Percentiles rank a stretch among this genome's conserved stretches.
phyloP scores from a whole-genome alignment of 2,797 vertebrate genomes.

The Enteromius unitaeniatus region DNA sequence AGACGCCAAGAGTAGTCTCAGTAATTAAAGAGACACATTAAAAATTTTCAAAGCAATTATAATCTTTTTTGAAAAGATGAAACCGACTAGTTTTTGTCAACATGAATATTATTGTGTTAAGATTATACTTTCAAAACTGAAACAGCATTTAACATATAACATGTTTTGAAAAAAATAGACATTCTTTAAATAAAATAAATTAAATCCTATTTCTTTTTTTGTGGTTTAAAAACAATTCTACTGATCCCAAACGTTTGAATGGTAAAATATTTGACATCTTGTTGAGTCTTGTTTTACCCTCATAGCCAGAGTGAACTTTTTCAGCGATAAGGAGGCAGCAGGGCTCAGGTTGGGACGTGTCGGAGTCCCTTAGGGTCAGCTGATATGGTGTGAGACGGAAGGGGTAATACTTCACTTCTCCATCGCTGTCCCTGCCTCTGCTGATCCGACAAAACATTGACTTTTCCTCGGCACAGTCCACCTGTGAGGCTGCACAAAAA shows the following conservation, averaged over 20 bases:
- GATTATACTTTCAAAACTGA: neutral
- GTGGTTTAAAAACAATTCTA: neutral
- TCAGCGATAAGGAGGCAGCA: constrained; percentile 81
- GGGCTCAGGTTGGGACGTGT: constrained; percentile 70
- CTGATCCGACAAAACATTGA: constrained; percentile 85
- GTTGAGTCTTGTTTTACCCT: constrained; percentile 71
- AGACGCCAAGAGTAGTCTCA: neutral
- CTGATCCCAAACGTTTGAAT: neutral
- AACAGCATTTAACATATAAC: too few relatives aligned
- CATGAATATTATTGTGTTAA: neutral
- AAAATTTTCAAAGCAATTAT: neutral
- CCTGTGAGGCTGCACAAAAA: constrained; percentile 62
- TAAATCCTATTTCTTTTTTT: too few relatives aligned
- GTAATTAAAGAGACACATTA: neutral
- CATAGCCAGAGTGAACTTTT: constrained; percentile 83
- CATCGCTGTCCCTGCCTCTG: constrained; percentile 67
- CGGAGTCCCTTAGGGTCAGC: constrained; percentile 68
- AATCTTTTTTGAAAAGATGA: neutral
- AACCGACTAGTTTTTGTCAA: neutral
- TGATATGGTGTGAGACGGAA: constrained; percentile 79
- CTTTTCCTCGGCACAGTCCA: constrained; percentile 76
- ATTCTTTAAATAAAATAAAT: too few relatives aligned
- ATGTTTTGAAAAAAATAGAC: too few relatives aligned
- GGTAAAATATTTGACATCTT: neutral
- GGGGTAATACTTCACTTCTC: constrained; percentile 68